Percentiles rank a stretch among this genome's conserved stretches.
Conservation (phyloP, 2,113 vertebrate species). For the Amblyopsis rosae region DNA sequence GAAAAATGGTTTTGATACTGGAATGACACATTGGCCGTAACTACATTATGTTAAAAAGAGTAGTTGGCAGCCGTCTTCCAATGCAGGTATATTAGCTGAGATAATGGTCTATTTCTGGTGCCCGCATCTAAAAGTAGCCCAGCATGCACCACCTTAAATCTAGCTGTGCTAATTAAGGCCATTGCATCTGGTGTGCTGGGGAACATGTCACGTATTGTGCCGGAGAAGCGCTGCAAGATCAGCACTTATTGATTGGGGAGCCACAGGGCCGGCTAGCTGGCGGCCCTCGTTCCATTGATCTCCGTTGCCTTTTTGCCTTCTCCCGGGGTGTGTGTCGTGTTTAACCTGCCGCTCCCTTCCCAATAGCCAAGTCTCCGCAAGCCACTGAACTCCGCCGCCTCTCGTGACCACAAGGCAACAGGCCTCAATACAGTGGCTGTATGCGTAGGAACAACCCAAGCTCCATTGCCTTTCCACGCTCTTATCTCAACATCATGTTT, state of each 20-base stretch:
- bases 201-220: slow-evolving; percentile 37
- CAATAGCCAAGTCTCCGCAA: not conserved
- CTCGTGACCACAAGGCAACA: too few relatives aligned
- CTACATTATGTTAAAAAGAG: too few relatives aligned
- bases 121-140: slow-evolving; percentile 43
- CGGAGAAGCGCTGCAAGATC: slow-evolving; percentile 35
- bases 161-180: slow-evolving; percentile 28
- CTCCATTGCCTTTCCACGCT: too few relatives aligned
- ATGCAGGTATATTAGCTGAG: slow-evolving; percentile 2
- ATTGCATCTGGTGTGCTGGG: slow-evolving; percentile 21
- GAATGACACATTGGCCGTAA: too few relatives aligned
- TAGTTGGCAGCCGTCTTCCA: not conserved
- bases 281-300: slow-evolving; percentile 39
- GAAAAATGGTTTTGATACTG: too few relatives aligned
- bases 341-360: not conserved
- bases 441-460: not conserved
- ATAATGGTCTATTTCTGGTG: slow-evolving; percentile 10
- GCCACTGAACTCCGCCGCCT: not conserved
- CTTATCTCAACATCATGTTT: too few relatives aligned
- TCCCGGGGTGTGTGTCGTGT: slow-evolving; percentile 6
- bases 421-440: not conserved
- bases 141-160: slow-evolving; percentile 36
- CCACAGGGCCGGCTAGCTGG: slow-evolving; percentile 29
- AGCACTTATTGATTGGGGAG: slow-evolving; percentile 53
- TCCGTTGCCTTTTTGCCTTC: slow-evolving; percentile 2